phyloP scores from a whole-genome alignment of 2,797 vertebrate species.

The Molossus alvarezi region DNA sequence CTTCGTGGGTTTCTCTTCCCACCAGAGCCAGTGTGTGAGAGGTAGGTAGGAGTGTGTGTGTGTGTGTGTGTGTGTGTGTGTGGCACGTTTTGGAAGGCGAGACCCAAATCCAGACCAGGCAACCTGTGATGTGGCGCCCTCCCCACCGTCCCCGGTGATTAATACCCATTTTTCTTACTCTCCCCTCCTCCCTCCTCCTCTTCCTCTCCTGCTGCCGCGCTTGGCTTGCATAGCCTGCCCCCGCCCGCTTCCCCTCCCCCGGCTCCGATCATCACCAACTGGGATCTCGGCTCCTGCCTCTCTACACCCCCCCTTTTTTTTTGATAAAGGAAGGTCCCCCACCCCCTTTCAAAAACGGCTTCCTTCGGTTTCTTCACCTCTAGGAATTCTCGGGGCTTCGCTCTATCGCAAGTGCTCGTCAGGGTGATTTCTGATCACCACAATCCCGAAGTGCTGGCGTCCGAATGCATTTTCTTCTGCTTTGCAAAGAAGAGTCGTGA shows the following conservation, averaged over 20 bases:
- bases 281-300: constrained; percentile 76
- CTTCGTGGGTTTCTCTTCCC: constrained; percentile 71
- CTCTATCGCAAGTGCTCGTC: constrained; percentile 73
- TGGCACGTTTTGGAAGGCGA: constrained; percentile 64
- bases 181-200: constrained; percentile 63
- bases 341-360: constrained; percentile 81
- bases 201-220: constrained; percentile 50
- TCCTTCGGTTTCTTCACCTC: constrained; percentile 82
- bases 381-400: constrained; percentile 82
- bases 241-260: constrained; percentile 76
- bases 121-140: constrained; percentile 73
- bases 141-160: constrained; percentile 66
- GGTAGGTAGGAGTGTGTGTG: constrained; percentile 77
- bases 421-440: constrained; percentile 60
- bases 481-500: constrained; percentile 83
- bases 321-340: constrained; percentile 72
- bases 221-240: constrained; percentile 59
- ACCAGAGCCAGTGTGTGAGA: constrained; percentile 70
- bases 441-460: constrained; percentile 70
- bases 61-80: background rate
- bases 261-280: constrained; percentile 67
- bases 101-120: constrained; percentile 72
- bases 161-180: constrained; percentile 74
- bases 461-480: constrained; percentile 77
- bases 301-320: constrained; percentile 36